phyloP scores from a whole-genome alignment of 2,888 invertebrate species.

The Lydus trimaculatus region DNA sequence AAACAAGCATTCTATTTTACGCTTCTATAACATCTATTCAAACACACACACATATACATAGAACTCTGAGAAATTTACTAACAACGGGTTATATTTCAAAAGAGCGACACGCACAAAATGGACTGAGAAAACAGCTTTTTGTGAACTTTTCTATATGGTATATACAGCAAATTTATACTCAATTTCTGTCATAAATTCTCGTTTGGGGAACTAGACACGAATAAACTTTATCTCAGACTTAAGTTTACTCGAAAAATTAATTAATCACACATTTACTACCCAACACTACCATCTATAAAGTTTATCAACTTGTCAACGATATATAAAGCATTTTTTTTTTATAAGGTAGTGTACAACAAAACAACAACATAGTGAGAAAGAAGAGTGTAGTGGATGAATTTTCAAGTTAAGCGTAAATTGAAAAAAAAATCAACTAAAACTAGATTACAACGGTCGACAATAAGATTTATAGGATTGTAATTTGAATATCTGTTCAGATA shows the following conservation, averaged over 20 bases:
- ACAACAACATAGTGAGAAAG: no score
- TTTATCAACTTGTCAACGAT: not conserved
- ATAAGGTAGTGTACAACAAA: no score
- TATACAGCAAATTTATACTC: constrained; percentile 40
- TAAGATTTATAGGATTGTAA: not conserved
- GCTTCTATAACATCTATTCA: not conserved
- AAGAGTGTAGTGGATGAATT: not conserved
- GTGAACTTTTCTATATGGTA: constrained; percentile 32
- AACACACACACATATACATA: not conserved
- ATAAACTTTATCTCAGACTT: constrained; percentile 23
- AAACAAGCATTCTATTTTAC: not conserved
- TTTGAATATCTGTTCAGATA: not conserved
- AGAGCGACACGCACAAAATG: constrained; percentile 26
- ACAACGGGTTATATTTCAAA: constrained; percentile 31
- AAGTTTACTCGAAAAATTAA: constrained; percentile 21
- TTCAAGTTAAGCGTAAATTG: not conserved
- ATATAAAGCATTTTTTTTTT: no score
- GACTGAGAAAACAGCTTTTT: constrained; percentile 28
- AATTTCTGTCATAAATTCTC: constrained; percentile 40
- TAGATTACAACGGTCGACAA: not conserved
- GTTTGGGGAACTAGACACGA: constrained; percentile 25
- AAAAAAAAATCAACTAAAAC: not conserved
- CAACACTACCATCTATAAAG: not conserved
- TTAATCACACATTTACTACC: no score
- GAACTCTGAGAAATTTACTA: constrained; percentile 25